Conservation (phyloP, 53 echinoderm and acorn worm genomes). For the Echinometra lucunter region DNA sequence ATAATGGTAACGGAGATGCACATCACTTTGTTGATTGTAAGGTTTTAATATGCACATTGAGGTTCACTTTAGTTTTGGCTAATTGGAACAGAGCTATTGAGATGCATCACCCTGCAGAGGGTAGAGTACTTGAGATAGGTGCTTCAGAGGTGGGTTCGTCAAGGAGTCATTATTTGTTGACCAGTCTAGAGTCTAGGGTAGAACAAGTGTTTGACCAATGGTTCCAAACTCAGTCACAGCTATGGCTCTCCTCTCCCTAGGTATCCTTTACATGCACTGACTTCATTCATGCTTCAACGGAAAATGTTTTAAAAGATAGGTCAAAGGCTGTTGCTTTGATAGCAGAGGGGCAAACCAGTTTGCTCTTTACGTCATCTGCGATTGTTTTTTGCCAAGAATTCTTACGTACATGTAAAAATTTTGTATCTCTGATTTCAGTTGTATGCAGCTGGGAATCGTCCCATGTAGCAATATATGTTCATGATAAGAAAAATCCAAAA, state of each 20-base stretch:
- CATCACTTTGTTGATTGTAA: too few species aligned
- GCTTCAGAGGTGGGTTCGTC: slow-evolving; percentile 16
- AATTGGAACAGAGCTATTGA: background rate
- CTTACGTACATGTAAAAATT: background rate
- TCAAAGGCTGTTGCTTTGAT: background rate
- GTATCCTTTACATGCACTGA: background rate
- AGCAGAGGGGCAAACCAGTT: background rate
- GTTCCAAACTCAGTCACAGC: background rate
- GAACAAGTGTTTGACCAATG: slow-evolving; percentile 48
- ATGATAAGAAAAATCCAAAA: background rate
- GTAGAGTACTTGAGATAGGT: background rate
- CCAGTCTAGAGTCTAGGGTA: background rate
- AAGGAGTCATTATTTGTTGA: slow-evolving; percentile 25
- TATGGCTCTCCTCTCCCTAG: background rate
- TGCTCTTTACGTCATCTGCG: background rate
- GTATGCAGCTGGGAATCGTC: too few species aligned
- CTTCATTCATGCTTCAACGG: background rate
- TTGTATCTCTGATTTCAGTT: background rate
- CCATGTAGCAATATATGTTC: too few species aligned
- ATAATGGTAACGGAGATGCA: background rate
- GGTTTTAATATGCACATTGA: background rate
- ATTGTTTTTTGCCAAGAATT: background rate
- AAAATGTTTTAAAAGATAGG: slow-evolving; percentile 22
- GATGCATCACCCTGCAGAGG: background rate
- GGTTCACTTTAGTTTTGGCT: background rate